Base-by-base conservation (phyloP, 2,113 vertebrate species). In the Cyanoderma ruficeps region DNA sequence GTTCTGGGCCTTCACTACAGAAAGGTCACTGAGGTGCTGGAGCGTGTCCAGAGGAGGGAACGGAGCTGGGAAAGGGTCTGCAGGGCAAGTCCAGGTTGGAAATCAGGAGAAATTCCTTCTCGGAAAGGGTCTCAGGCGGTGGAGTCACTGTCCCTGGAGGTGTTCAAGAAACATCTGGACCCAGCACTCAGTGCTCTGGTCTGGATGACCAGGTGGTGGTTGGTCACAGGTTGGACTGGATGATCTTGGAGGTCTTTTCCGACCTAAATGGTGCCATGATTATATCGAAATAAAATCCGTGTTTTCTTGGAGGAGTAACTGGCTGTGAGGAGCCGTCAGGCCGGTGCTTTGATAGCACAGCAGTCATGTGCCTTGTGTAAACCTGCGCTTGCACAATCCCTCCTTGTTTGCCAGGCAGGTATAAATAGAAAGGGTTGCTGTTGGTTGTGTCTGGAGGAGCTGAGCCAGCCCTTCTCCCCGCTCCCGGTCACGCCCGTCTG, bases 351-450 rank as follows among this genome's bases (percentile, higher is more conserved):
- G n/a, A 5, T 44, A 55, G 72, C 15, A 0, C 21, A 13, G 21
- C 47, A 23, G 69, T 87, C 80, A 67, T 22, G 53, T 81, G 93
- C 49, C 44, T 79, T 71, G 61, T 60, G 76, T 56, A 52, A 94
- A 94, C 80, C 72, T 93, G 76, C 39, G 46, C 80, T 95, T 94
- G 91, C 89, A 65, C 87, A 87, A 56, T 53, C 64, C 53, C 31
- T 46, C 18, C 77, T 25, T 35, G 76, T 63, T 82, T 61, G 57
- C 78, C 6, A 18, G 31, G 31, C 76, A 75, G 75, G 44, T 94
- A 92, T 90, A 87, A 96, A 95, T 95, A 94, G 89, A 49, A 84
- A 42, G 25, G 44, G 39, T 15, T 52, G n/a, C 18, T 92, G 57
- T 14, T 28, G 68, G n/a, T 82, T 56, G 74, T 71, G 70, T 88